Percentiles rank a stretch among this genome's conserved stretches.
These are phyloP conservation scores for Labeo calbasu DNA, from an alignment of 2,797 vertebrate genomes.

Conservation along the genomic window DNA sequence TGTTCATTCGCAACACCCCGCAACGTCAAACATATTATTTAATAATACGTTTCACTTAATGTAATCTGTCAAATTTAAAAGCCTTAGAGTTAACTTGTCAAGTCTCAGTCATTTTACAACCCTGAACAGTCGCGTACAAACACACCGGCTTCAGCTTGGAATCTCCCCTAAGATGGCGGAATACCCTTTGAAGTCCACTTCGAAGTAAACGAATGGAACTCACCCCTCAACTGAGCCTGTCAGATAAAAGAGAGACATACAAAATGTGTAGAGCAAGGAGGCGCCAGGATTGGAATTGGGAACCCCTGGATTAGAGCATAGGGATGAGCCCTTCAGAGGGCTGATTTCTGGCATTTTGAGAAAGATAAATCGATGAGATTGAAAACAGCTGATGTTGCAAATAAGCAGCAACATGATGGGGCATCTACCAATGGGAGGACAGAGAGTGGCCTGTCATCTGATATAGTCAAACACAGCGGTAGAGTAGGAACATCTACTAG, in stretches of 20 bases:
- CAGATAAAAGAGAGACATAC: neutral
- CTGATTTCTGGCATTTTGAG: neutral
- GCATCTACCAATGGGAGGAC: neutral
- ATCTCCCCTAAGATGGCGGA: neutral
- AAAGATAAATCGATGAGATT: neutral
- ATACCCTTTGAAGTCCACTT: slow-evolving; percentile 5
- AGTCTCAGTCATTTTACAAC: too few relatives aligned
- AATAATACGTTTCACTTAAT: neutral
- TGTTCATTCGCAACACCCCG: neutral
- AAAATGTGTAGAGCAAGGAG: neutral
- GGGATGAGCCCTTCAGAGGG: neutral
- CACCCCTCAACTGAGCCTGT: neutral
- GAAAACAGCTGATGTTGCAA: neutral
- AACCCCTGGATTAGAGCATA: neutral
- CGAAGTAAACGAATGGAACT: neutral
- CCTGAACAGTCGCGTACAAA: neutral
- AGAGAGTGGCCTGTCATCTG: neutral
- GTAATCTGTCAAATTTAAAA: neutral
- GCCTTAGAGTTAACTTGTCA: neutral
- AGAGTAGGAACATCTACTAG: neutral
- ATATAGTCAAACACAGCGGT: neutral
- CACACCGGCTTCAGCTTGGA: neutral
- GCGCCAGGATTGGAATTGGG: neutral
- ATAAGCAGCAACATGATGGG: neutral
- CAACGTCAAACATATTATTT: neutral